Conservation (phyloP, 2,797 vertebrate genomes). For the Gadopsis marmoratus region DNA sequence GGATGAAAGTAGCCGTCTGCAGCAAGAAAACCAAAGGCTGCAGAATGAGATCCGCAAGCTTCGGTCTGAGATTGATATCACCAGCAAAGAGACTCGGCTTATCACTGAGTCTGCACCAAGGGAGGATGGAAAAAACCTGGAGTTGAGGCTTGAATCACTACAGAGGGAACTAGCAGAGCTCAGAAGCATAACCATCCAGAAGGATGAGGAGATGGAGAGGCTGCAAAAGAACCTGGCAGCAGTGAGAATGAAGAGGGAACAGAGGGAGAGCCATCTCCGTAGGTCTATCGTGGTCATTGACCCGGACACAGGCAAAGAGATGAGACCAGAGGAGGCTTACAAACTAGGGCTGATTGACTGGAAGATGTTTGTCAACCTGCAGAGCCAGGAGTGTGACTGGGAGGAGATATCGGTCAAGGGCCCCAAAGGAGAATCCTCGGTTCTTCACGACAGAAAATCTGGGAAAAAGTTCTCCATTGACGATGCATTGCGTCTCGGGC, state of each 20-base stretch:
- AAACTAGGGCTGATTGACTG: conserved; percentile 94
- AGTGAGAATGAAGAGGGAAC: conserved; percentile 92
- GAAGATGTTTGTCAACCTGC: conserved; percentile 97
- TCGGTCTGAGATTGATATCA: conserved; percentile 94
- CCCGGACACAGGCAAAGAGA: conserved; percentile 94
- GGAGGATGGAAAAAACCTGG: conserved; percentile 87
- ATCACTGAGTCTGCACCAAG: conserved; percentile 85
- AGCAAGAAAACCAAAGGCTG: conserved; percentile 94
- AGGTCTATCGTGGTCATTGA: conserved; percentile 97
- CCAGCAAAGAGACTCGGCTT: conserved; percentile 90
- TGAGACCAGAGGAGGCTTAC: conserved; percentile 95
- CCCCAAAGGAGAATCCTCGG: conserved; percentile 91
- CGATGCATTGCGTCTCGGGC: conserved; percentile 89
- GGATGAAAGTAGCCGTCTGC: conserved; percentile 92
- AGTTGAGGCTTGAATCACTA: conserved; percentile 89
- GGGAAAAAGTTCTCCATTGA: conserved; percentile 96
- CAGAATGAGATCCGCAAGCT: conserved; percentile 92
- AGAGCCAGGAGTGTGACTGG: conserved; percentile 98
- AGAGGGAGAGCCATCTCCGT: conserved; percentile 95
- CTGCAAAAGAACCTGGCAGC: conserved; percentile 91
- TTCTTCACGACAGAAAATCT: conserved; percentile 96
- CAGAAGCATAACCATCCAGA: conserved; percentile 87
- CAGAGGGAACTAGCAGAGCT: conserved; percentile 92
- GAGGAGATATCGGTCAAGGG: conserved; percentile 96
- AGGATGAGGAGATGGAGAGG: conserved; percentile 92